Evolutionary conservation across 2,888 invertebrate genomes (phyloP), one percentile per base, ranked within the genome.

Genomic region (Macrophya annulata): DNA sequence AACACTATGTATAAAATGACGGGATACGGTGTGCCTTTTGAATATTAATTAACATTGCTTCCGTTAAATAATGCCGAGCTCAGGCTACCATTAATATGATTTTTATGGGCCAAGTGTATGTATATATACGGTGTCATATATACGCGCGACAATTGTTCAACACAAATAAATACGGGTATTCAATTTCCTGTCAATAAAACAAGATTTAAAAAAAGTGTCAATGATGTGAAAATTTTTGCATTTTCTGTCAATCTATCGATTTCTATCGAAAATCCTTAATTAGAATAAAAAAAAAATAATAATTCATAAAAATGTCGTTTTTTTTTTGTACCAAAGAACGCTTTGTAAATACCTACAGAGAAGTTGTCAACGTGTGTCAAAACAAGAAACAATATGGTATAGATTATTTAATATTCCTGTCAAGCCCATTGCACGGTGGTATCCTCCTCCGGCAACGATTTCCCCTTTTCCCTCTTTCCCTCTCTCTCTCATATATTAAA

Each of bases 11-110:
- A 21, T 40, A 72, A 72, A 72, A 68, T n/a, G 45, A 82, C 82
- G 68, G 17, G 10, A 12, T 21, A 59, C 8, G 59, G 3, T 62
- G 15, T 82, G 82, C 25, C 82, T 45, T 45, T 45, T 65, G 82
- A 68, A 82, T 82, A 65, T 68, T 82, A 82, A 82, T 31, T 31
- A 31, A 48, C 65, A 31, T 4, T 48, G 68, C 48, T 68, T 82
- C 48, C 82, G 65, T 82, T 48, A 40, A 45, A 48, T 65, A 45
- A 82, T 48, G 68, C 4, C 48, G 68, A 82, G 48, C 45, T 82
- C 12, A 17, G 65, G 9, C 43, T 25, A 82, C 5, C 65, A 45
- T 31, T 48, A 45, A 65, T 59, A 79, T n/a, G 12, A 21, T 40
- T 43, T 79, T 59, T 59, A 43, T 45, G 45, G 6, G 10, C 55